These are phyloP conservation scores for Neogale vison DNA, from an alignment of 2,113 vertebrate genomes.

Conservation along the genomic window DNA sequence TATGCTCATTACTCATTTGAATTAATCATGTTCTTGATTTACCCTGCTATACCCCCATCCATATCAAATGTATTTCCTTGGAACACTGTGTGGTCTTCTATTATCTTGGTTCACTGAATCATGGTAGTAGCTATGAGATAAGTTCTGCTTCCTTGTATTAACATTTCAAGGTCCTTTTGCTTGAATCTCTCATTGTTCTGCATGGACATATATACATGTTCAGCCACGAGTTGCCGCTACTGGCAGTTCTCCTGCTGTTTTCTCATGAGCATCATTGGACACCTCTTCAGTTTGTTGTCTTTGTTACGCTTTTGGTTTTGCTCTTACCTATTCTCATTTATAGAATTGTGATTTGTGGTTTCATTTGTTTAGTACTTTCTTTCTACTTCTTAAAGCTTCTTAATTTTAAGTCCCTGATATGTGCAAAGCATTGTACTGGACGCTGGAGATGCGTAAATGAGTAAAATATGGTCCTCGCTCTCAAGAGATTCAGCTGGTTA, in stretches of 20 bases:
- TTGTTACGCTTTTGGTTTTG: neutral
- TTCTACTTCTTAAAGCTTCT: neutral
- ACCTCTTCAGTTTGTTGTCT: neutral
- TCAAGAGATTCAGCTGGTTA: neutral
- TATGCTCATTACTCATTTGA: neutral
- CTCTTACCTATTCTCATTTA: neutral
- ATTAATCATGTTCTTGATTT: neutral
- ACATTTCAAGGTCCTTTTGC: neutral
- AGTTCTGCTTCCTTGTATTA: neutral
- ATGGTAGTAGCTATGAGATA: neutral
- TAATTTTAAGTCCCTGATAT: neutral
- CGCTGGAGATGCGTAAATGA: neutral
- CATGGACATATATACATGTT: neutral
- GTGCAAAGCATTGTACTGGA: neutral
- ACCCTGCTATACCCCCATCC: accelerated
- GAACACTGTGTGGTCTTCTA: neutral
- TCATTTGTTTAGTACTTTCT: neutral
- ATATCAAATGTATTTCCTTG: neutral
- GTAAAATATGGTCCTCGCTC: neutral
- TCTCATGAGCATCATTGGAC: neutral
- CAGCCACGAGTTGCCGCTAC: neutral
- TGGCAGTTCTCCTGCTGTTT: neutral
- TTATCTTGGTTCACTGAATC: neutral
- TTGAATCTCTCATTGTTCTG: neutral
- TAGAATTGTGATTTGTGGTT: neutral